phyloP scores from a whole-genome alignment of 1,140 invertebrate species.

The Drosophila azteca region DNA sequence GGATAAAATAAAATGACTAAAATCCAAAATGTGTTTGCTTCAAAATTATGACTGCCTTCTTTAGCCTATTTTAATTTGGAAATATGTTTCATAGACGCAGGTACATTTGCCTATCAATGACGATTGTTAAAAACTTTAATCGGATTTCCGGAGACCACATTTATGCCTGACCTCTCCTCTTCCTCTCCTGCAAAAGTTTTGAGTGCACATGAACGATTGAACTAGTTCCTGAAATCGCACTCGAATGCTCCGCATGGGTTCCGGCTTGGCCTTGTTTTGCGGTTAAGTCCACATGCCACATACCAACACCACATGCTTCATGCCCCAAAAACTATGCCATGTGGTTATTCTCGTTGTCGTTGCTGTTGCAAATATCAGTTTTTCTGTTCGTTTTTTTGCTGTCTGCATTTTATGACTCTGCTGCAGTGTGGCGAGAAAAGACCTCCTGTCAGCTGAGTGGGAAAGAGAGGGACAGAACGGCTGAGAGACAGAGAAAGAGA shows the following conservation, averaged over 20 bases:
- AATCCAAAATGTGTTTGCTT: too few species aligned
- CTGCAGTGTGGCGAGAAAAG: constrained; percentile 12
- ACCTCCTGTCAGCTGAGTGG: neutral
- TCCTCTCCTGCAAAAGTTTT: neutral
- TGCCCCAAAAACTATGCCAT: constrained; percentile 61
- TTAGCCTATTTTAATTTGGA: too few species aligned
- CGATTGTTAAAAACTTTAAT: too few species aligned
- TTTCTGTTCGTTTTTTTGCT: constrained; percentile 35
- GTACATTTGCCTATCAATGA: too few species aligned
- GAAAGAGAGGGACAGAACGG: constrained; percentile 12
- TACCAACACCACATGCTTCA: constrained; percentile 12
- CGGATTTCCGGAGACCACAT: too few species aligned
- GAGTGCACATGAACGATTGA: constrained; percentile 14
- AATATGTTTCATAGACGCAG: too few species aligned
- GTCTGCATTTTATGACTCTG: constrained; percentile 58
- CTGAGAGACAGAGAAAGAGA: constrained; percentile 6
- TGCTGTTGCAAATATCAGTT: constrained; percentile 51
- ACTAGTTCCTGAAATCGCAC: constrained; percentile 33
- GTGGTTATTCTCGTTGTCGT: constrained; percentile 17
- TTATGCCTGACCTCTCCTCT: too few species aligned
- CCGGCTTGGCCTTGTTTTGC: constrained; percentile 48
- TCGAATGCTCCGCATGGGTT: constrained; percentile 26
- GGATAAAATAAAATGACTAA: too few species aligned
- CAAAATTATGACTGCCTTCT: too few species aligned
- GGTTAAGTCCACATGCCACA: constrained; percentile 25